These are phyloP conservation scores for Drosophila picticornis DNA, from an alignment of 2,888 invertebrate genomes.

Conservation along the genomic window DNA sequence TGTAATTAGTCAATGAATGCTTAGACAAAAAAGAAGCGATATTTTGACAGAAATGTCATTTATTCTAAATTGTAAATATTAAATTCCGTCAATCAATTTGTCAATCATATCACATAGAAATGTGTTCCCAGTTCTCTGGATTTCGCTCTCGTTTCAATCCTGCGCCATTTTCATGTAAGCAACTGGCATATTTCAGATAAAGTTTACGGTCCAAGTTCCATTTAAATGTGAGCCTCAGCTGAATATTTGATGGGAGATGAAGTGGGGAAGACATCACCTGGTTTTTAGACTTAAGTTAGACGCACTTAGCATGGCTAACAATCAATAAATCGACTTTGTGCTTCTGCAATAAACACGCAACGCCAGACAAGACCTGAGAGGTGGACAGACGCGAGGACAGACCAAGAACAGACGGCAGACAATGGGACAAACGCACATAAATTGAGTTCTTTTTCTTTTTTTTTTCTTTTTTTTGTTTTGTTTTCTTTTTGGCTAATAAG, in stretches of 20 bases:
- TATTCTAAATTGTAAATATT: not conserved
- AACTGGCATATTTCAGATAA: not conserved
- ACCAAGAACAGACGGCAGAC: slow-evolving; percentile 26
- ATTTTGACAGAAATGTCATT: not conserved
- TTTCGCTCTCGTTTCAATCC: not conserved
- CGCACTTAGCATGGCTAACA: slow-evolving; percentile 41
- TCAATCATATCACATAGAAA: not conserved
- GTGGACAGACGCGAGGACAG: not conserved
- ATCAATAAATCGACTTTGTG: slow-evolving; percentile 54
- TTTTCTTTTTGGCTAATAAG: slow-evolving; percentile 58
- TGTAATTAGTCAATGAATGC: no score
- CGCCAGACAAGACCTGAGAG: slow-evolving; percentile 2
- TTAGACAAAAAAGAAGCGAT: not conserved
- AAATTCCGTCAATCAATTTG: not conserved
- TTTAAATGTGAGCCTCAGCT: not conserved
- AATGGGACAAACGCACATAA: slow-evolving; percentile 32
- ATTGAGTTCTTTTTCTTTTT: slow-evolving; percentile 26
- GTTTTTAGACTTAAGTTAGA: slow-evolving; percentile 9
- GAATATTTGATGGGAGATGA: not conserved
- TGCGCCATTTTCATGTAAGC: no score
- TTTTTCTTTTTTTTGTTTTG: slow-evolving; percentile 11
- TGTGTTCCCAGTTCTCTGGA: not conserved
- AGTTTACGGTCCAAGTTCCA: not conserved
- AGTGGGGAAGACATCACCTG: slow-evolving; percentile 8
- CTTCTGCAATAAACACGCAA: slow-evolving; percentile 28